A percentile compares a stretch with the other conserved stretches of the same genome.
Evolutionary conservation across 2,113 vertebrate genomes (phyloP).

Genomic region (Centrocercus urophasianus): DNA sequence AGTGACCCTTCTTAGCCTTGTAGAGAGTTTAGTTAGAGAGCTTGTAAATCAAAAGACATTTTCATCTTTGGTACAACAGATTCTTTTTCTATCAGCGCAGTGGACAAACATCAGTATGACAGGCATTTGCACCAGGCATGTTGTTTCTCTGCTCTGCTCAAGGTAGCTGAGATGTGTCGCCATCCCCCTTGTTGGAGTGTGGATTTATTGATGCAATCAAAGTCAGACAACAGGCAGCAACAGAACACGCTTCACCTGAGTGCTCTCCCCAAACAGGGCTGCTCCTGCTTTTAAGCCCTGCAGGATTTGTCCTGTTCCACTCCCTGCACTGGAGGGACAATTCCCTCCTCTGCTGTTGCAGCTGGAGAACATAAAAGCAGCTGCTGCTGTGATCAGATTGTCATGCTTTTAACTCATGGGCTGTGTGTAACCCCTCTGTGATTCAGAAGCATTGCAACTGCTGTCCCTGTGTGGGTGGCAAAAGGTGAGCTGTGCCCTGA

Average conservation of each 20-base stretch:
- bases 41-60: not conserved
- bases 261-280: not conserved
- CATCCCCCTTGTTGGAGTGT: not conserved
- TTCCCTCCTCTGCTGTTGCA: not conserved
- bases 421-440: not conserved
- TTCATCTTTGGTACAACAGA: not conserved
- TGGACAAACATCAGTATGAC: not conserved
- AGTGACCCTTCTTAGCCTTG: not conserved
- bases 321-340: not conserved
- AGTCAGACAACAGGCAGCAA: not conserved
- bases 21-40: not conserved
- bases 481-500: not conserved
- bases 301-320: not conserved
- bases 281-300: not conserved
- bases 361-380: not conserved
- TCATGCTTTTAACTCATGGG: not conserved
- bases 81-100: rapidly evolving
- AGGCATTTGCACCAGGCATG: not conserved
- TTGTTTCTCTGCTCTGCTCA: not conserved
- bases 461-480: not conserved
- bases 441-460: not conserved
- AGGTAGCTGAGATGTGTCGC: not conserved
- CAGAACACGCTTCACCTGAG: not conserved
- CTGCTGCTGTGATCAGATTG: not conserved
- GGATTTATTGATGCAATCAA: not conserved